These are phyloP conservation scores for Agrenia bidenticulata DNA, from an alignment of 2,888 invertebrate genomes.

Conservation along the genomic window DNA sequence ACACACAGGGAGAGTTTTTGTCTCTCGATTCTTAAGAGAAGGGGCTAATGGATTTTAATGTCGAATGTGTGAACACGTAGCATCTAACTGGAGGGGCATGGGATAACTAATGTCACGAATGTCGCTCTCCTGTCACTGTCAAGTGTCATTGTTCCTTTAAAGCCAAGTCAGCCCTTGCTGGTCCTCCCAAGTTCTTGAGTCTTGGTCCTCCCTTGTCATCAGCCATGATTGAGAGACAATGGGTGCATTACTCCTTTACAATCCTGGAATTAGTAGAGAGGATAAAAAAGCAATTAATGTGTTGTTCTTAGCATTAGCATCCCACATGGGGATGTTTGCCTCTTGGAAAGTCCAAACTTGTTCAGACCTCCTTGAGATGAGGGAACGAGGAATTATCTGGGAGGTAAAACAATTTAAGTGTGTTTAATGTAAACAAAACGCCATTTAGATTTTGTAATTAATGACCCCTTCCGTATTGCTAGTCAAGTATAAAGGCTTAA, in stretches of 20 bases:
- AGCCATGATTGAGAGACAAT: constrained; percentile 11
- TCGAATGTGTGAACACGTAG: background rate
- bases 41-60: too few relatives aligned
- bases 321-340: constrained; percentile 7
- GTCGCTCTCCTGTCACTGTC: background rate
- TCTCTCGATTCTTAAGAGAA: background rate
- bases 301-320: background rate
- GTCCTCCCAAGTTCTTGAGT: background rate
- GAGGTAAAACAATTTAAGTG: constrained; percentile 11
- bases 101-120: background rate
- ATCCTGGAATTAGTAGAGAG: background rate
- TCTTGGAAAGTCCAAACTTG: constrained; percentile 14
- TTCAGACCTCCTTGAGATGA: constrained; percentile 1
- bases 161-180: background rate
- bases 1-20: background rate
- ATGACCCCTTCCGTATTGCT: background rate
- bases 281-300: constrained; percentile 10
- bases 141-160: background rate
- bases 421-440: constrained; percentile 4
- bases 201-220: background rate
- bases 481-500: background rate
- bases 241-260: too few relatives aligned
- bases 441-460: background rate
- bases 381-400: background rate
- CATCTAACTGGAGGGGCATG: background rate